A percentile compares a stretch with the other conserved stretches of the same genome.
Evolutionary conservation across 2,888 invertebrate species (phyloP).

Genomic region (Ochropacha duplaris): DNA sequence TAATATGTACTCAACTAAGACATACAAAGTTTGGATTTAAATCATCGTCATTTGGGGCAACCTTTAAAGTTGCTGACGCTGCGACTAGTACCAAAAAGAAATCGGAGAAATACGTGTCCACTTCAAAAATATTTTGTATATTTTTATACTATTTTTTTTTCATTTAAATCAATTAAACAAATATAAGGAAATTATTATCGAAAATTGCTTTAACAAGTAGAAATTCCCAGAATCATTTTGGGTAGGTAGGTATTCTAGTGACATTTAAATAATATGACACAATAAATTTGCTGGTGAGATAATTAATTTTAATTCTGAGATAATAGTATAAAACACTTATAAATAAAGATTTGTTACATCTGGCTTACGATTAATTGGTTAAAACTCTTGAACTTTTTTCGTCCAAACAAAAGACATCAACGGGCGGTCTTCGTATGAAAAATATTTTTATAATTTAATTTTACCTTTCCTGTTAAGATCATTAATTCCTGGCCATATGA

Average conservation of each 20-base stretch:
- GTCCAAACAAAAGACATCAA: constrained; percentile 42
- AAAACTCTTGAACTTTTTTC: background rate
- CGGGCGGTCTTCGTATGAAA: constrained; percentile 17
- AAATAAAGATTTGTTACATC: background rate
- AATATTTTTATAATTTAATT: background rate
- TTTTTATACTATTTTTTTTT: no score
- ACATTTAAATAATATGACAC: background rate
- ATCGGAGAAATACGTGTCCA: no score
- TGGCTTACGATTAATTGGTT: background rate
- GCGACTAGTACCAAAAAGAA: no score
- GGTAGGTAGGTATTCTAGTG: background rate
- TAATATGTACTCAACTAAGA: no score
- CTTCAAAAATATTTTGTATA: no score
- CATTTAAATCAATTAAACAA: no score
- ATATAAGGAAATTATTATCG: no score
- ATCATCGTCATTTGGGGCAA: no score
- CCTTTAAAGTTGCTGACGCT: no score
- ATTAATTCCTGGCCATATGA: background rate
- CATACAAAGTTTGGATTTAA: no score
- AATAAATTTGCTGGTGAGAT: background rate
- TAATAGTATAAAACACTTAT: background rate
- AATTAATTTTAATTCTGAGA: background rate
- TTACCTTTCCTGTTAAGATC: background rate
- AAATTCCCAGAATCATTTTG: background rate
- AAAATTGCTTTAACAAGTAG: background rate